Evolutionary conservation across 2,797 vertebrate genomes (phyloP), one percentile per base, ranked within the genome.

Genomic region (Anguilla marmorata): DNA sequence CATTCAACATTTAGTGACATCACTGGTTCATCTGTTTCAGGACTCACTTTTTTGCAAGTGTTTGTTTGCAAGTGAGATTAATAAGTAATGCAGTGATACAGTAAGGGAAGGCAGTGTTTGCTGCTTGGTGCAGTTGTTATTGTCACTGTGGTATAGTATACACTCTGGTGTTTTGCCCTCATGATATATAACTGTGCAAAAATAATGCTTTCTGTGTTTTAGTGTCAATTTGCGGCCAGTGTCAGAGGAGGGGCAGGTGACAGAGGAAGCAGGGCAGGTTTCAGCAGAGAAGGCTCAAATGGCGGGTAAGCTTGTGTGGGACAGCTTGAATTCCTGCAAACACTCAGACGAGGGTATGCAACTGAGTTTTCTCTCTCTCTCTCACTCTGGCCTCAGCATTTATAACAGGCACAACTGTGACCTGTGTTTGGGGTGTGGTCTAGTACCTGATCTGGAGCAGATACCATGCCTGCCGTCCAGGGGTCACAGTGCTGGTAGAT

Each of bases 401-500:
- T 72, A 27, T 5, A 74, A 21, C 27, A 33, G 30, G 27, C 24
- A 72, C n/a, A 27, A 27, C n/a, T 72, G 27, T 37, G 69, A 7
- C 66, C 66, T 7, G 66, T 45, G 66, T 74, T 11, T 4, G 74
- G 14, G 19, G 79, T 45, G 8, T 0, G 87, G 12, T 16, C 1
- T 80, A 0, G 0, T 91, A 99, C 98, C 98, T 99, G 98, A 92
- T 99, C 98, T 0, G 94, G 92, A 41, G 97, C 96, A 0, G 96
- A 96, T 80, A 99, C 93, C 63, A 93, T 91, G 1, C 97, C 95
- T 87, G 95, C 87, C 0, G 87, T 97, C 97, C 97, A 98, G 0
- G 98, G 98, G 90, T 99, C 98, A 2, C 98, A 99, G 88, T 92
- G 94, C 72, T 94, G 97, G 92, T 98, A 99, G 90, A 98, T 91